Evolutionary conservation across 2,797 vertebrate genomes (phyloP).

Genomic region (Heliangelus exortis): DNA sequence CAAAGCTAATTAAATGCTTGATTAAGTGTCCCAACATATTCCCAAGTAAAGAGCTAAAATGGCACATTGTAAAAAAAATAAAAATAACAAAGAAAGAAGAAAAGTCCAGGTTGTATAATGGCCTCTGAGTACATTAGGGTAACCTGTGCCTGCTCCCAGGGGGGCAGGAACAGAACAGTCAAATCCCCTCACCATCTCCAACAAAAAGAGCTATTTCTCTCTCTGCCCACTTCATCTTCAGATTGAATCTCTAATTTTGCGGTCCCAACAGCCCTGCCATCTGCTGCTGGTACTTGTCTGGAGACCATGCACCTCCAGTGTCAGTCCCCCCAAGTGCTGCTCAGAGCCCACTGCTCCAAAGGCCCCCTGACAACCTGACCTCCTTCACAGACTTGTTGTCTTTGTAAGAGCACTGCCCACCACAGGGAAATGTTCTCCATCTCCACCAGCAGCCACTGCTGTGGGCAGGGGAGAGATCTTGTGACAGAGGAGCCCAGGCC

Average conservation of each 20-base stretch:
- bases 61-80: background rate
- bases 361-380: background rate
- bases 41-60: slow-evolving; percentile 28
- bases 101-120: slow-evolving; percentile 13
- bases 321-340: accelerated
- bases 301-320: accelerated
- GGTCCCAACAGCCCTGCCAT: background rate
- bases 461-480: background rate
- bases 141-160: background rate
- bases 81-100: background rate
- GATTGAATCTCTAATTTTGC: background rate
- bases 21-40: slow-evolving; percentile 52
- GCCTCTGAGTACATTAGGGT: background rate
- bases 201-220: background rate
- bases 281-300: background rate
- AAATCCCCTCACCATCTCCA: background rate
- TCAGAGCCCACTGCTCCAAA: background rate
- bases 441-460: background rate
- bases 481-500: background rate
- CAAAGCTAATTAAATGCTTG: slow-evolving; percentile 55
- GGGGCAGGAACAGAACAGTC: background rate
- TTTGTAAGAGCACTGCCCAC: accelerated
- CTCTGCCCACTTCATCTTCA: background rate
- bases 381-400: background rate
- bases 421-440: background rate